A percentile compares a stretch with the other conserved stretches of the same genome.
These are phyloP conservation scores for Danio rerio DNA, from an alignment of 2,113 vertebrate genomes.

Conservation along the genomic window DNA sequence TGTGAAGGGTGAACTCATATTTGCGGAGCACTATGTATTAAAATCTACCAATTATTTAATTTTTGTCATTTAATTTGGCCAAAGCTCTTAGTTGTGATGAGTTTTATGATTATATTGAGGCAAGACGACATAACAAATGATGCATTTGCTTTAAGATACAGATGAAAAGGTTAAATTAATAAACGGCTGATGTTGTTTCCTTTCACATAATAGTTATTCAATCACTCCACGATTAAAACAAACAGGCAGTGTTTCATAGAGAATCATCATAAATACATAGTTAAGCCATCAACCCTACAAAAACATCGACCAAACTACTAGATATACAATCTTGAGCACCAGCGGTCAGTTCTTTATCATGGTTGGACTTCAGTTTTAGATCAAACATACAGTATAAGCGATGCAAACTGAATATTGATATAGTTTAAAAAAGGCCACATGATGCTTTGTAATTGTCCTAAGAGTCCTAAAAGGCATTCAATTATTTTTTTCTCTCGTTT, in stretches of 20 bases:
- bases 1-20: no score
- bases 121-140: neutral
- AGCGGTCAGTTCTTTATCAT: conserved; percentile 46
- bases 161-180: neutral
- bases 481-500: no score
- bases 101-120: neutral
- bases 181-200: neutral
- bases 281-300: conserved; percentile 68
- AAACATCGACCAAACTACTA: conserved; percentile 62
- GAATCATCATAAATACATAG: conserved; percentile 66
- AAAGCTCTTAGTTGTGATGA: neutral
- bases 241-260: conserved; percentile 71
- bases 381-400: neutral
- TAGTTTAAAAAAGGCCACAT: no score
- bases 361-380: neutral
- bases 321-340: conserved; percentile 75
- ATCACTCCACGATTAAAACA: conserved; percentile 44
- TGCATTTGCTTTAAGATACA: neutral
- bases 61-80: neutral
- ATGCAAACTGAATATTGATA: no score
- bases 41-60: no score
- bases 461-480: no score
- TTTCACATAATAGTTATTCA: neutral
- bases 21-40: no score
- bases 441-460: no score